A percentile compares a stretch with the other conserved stretches of the same genome.
These are phyloP conservation scores for Apocheima hispidaria DNA, from an alignment of 2,888 invertebrate species.

Conservation along the genomic window DNA sequence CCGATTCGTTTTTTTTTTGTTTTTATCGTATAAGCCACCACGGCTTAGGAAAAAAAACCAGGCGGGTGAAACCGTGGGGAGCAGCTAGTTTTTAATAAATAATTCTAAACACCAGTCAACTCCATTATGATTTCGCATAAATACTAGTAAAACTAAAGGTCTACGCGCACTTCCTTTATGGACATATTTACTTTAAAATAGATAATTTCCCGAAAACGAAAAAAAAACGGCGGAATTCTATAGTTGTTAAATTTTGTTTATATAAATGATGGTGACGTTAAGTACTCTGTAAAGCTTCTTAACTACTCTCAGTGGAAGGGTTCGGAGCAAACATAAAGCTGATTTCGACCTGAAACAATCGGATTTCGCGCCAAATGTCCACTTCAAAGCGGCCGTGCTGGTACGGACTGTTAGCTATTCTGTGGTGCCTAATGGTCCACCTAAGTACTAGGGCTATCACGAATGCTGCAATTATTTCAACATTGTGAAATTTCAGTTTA, in stretches of 20 bases:
- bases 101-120: too few species aligned
- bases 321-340: constrained; percentile 20
- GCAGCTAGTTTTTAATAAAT: too few species aligned
- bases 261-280: constrained; percentile 4
- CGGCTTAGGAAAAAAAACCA: too few species aligned
- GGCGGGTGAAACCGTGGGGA: too few species aligned
- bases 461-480: background rate
- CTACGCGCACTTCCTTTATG: background rate
- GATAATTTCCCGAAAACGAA: background rate
- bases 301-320: constrained; percentile 15
- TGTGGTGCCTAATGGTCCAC: constrained; percentile 12
- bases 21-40: too few species aligned
- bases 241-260: constrained; percentile 1
- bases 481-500: too few species aligned
- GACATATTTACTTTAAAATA: too few species aligned
- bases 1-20: too few species aligned
- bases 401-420: constrained; percentile 23
- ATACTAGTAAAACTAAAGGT: background rate
- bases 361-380: constrained; percentile 40
- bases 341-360: constrained; percentile 32
- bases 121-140: background rate
- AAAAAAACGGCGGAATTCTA: background rate
- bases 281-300: constrained; percentile 13
- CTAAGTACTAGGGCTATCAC: constrained; percentile 7
- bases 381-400: constrained; percentile 39